Evolutionary conservation across 2,797 vertebrate species (phyloP), one percentile per base, ranked within the genome.

Genomic region (Ceryle rudis): DNA sequence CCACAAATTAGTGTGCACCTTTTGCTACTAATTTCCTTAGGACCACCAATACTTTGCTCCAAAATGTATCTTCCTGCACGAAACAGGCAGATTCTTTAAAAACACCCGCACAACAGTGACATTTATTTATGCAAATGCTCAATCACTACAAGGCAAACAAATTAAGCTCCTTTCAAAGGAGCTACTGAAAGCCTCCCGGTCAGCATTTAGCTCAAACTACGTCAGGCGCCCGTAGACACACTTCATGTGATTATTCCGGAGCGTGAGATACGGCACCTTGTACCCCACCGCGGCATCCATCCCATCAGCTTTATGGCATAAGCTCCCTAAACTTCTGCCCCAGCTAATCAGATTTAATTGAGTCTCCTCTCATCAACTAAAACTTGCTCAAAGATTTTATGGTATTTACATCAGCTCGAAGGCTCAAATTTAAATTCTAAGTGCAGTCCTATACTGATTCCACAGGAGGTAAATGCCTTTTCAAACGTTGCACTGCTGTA

Each of bases 91-190:
- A 35, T 19, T 33, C 42, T 69, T n/a, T 37, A 52, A 33, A 44
- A 60, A 71, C 42, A 74, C 1, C 13, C 14, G 4, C 57, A 25
- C 0, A 1, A 12, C 0, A 65, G 60, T 0, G 0, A 51, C 51
- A 54, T 9, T 69, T 37, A 21, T 69, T 74, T 51, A 71, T 52
- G 54, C 31, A 86, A 95, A 73, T 23, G 10, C 26, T 61, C 55
- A 29, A 61, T 37, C 66, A 52, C 61, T 47, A n/a, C 16, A 44
- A 46, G 73, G 41, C 79, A 84, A 90, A 92, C 49, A 64, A 86
- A 91, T 78, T 14, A 74, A 78, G 42, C 65, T 86, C 26, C 61
- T 60, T 82, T 64, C 60, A 33, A 80, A 81, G 82, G 57, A 58
- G 49, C 35, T 31, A 6, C 58, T 47, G 52, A 35, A 79, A 83